Percentiles rank a stretch among this genome's conserved stretches.
These are phyloP conservation scores for Tragelaphus scriptus DNA, from an alignment of 2,113 vertebrate genomes.

Conservation along the genomic window DNA sequence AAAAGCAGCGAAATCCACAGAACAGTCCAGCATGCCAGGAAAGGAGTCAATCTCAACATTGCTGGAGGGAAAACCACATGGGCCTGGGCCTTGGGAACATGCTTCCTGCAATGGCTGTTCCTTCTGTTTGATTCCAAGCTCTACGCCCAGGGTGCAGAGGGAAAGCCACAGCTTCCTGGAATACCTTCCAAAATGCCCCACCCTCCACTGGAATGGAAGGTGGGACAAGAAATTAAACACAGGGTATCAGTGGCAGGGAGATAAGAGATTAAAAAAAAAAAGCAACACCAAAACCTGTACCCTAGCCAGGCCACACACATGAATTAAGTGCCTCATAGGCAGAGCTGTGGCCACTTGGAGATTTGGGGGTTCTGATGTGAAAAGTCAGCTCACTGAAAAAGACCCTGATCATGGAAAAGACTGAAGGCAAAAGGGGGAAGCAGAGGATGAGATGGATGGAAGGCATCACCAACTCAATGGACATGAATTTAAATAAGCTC, in stretches of 20 bases:
- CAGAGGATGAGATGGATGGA: not conserved
- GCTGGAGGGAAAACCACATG: not conserved
- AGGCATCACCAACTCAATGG: not conserved
- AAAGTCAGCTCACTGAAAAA: not conserved
- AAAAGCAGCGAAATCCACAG: not conserved
- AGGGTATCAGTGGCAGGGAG: slow-evolving; percentile 4
- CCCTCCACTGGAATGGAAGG: slow-evolving; percentile 45
- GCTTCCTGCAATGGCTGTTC: not conserved
- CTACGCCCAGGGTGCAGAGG: not conserved
- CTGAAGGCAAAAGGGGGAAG: not conserved
- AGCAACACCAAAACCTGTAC: not conserved
- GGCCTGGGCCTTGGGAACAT: not conserved
- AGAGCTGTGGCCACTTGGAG: not conserved
- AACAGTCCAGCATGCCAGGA: not conserved
- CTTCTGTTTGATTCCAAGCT: not conserved
- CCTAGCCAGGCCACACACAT: not conserved
- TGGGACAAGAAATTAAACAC: slow-evolving; percentile 52
- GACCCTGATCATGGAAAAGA: not conserved
- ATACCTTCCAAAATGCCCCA: slow-evolving; percentile 1
- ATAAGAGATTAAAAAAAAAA: not conserved
- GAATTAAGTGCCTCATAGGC: not conserved
- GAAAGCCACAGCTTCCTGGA: slow-evolving; percentile 24
- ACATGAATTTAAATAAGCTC: not conserved
- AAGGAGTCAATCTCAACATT: not conserved
- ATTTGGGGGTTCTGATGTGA: not conserved